A percentile compares a stretch with the other conserved stretches of the same genome.
These are phyloP conservation scores for Botrylloides violaceus DNA, from an alignment of 23 tunicate species.

Conservation along the genomic window DNA sequence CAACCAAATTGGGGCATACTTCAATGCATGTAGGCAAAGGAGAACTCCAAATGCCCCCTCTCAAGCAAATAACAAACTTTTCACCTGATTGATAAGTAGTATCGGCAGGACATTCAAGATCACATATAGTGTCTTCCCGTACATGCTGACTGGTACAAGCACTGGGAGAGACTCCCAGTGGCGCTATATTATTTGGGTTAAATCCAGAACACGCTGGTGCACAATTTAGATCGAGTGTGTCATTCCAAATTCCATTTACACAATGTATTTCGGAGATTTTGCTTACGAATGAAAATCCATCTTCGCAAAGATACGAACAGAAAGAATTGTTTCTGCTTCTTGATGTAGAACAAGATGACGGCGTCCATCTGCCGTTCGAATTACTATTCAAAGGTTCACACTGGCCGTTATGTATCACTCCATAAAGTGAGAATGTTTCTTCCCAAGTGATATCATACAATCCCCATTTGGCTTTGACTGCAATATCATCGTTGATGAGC, in stretches of 20 bases:
- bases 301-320: slow-evolving; percentile 31
- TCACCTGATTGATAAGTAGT: slow-evolving; percentile 19
- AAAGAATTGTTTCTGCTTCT: neutral
- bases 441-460: slow-evolving; percentile 11
- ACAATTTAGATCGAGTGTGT: neutral
- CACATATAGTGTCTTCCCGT: slow-evolving; percentile 22
- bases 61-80: slow-evolving; percentile 14
- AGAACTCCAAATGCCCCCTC: slow-evolving; percentile 25
- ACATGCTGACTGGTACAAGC: slow-evolving; percentile 24
- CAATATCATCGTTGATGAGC: neutral
- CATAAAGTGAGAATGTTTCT: slow-evolving; percentile 10
- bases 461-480: slow-evolving; percentile 18
- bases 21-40: slow-evolving; percentile 17
- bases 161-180: slow-evolving; percentile 9
- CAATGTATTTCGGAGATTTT: slow-evolving; percentile 7
- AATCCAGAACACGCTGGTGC: slow-evolving; percentile 19
- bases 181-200: neutral
- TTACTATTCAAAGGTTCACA: slow-evolving; percentile 10
- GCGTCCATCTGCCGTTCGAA: slow-evolving; percentile 42
- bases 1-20: slow-evolving; percentile 11
- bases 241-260: slow-evolving; percentile 25
- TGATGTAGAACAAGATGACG: slow-evolving; percentile 13
- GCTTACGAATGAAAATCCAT: slow-evolving; percentile 11
- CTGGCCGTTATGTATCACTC: slow-evolving; percentile 22
- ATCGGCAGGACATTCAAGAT: slow-evolving; percentile 5